phyloP scores from a whole-genome alignment of 2,888 invertebrate genomes.

The Pelosia muscerda region DNA sequence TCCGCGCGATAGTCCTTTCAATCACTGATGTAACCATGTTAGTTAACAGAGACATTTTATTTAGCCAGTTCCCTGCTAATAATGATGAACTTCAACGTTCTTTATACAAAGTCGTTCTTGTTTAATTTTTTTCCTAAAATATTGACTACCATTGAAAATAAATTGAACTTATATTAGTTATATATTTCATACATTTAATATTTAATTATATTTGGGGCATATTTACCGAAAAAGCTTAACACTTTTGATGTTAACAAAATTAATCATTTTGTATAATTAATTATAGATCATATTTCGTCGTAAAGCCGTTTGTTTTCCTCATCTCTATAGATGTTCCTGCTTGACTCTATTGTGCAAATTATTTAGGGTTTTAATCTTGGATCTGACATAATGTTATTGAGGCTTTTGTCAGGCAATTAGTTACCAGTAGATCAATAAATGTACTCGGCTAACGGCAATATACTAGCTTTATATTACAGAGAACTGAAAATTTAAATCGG shows the following conservation, averaged over 20 bases:
- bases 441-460: no score
- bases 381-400: not conserved
- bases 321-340: no score
- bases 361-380: not conserved
- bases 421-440: no score
- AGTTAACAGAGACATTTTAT: constrained; percentile 25
- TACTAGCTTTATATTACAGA: no score
- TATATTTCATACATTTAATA: no score
- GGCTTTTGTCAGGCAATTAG: not conserved
- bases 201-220: no score
- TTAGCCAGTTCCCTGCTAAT: not conserved
- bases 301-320: no score
- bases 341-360: not conserved
- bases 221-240: not conserved
- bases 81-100: not conserved
- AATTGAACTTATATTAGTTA: not conserved
- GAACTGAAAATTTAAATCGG: no score
- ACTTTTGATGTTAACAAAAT: not conserved
- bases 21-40: constrained; percentile 42
- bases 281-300: no score
- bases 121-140: not conserved
- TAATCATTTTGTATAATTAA: not conserved
- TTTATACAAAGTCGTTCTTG: not conserved
- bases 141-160: not conserved
- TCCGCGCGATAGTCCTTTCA: constrained; percentile 46